Percentiles rank a stretch among this genome's conserved stretches.
Conservation (phyloP, 2,888 invertebrate species). For the Pherbina coryleti region DNA sequence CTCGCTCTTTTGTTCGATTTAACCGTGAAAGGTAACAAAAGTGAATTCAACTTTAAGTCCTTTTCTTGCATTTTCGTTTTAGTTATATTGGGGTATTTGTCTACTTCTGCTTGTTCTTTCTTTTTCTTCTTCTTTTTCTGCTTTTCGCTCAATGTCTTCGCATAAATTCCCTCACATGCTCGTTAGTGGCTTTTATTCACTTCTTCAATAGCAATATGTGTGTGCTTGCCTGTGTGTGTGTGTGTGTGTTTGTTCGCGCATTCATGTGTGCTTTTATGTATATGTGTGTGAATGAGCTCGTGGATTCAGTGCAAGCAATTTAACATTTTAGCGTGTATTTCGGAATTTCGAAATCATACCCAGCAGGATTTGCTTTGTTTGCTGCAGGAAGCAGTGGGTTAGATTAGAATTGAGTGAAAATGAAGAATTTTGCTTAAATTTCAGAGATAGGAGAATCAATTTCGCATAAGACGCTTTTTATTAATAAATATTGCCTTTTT, state of each 20-base stretch:
- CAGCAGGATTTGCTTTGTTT: not conserved
- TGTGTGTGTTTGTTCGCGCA: not conserved
- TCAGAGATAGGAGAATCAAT: not conserved
- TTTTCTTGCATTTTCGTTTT: not conserved
- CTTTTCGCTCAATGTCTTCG: constrained; percentile 4
- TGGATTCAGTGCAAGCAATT: not conserved
- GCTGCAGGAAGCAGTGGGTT: not conserved
- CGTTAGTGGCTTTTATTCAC: constrained; percentile 33
- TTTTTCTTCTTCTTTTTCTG: not conserved
- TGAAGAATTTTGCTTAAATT: not conserved
- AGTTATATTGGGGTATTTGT: not conserved
- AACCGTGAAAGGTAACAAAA: not conserved
- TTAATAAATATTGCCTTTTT: not conserved
- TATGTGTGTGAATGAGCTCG: not conserved
- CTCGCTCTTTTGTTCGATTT: not conserved
- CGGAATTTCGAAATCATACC: too few relatives aligned
- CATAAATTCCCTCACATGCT: constrained; percentile 16
- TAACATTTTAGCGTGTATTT: not conserved
- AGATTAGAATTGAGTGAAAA: not conserved
- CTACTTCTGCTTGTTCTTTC: not conserved
- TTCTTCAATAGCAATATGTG: not conserved
- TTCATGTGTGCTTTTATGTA: not conserved
- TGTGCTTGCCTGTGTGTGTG: not conserved
- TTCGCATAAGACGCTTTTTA: not conserved
- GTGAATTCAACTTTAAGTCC: not conserved